Conservation (phyloP, 37 sponge, comb jelly and placozoan species). For the Bolinopsis microptera region DNA sequence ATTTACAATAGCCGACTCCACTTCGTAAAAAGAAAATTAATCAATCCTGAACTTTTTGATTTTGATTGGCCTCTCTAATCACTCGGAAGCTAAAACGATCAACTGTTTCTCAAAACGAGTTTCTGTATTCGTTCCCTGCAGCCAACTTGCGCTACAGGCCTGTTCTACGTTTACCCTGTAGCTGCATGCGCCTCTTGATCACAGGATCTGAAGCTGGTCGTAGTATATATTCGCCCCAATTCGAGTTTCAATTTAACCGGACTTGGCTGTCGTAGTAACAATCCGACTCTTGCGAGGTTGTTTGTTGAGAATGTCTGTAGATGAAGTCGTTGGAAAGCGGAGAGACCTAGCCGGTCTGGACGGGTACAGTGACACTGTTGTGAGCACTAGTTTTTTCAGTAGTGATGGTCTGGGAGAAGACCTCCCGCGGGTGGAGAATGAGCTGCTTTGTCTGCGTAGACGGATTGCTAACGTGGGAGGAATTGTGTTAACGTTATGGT, state of each 20-base stretch:
- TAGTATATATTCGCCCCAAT: neutral
- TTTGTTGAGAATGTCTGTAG: neutral
- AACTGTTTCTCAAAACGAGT: neutral
- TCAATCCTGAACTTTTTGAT: neutral
- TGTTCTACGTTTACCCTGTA: neutral
- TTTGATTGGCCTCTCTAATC: neutral
- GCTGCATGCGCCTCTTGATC: neutral
- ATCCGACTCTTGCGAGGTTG: neutral
- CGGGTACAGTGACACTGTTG: neutral
- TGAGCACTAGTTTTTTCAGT: neutral
- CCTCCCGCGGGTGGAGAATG: conserved; percentile 5
- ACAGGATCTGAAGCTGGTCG: neutral
- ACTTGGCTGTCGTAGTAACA: neutral
- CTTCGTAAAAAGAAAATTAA: conserved; percentile 34
- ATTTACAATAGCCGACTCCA: neutral
- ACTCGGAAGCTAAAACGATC: neutral
- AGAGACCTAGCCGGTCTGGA: neutral
- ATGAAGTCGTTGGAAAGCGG: neutral
- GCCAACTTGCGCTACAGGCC: neutral
- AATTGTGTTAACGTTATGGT: neutral
- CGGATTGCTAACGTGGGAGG: neutral
- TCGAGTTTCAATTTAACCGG: neutral
- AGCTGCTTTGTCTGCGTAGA: neutral
- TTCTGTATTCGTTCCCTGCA: neutral
- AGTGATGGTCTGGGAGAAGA: neutral